phyloP scores from a whole-genome alignment of 2,113 vertebrate species.

The Athene noctua region DNA sequence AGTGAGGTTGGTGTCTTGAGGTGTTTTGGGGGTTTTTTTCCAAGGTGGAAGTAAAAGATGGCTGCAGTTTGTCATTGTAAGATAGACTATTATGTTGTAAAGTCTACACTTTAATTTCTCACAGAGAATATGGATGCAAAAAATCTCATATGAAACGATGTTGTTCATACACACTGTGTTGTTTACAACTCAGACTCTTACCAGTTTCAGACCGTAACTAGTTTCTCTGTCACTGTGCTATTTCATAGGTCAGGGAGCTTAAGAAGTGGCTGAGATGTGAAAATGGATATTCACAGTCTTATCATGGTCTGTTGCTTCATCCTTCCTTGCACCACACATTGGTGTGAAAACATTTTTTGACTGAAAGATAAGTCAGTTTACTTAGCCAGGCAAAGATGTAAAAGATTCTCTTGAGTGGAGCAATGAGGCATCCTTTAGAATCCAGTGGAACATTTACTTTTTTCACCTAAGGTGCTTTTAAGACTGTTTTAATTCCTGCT shows the following conservation, averaged over 20 bases:
- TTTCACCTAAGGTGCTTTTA: not conserved
- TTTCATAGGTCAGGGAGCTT: not conserved
- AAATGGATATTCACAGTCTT: conserved; percentile 16
- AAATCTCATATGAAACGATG: not conserved
- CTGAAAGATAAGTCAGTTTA: not conserved
- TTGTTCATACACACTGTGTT: not conserved
- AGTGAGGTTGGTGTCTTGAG: not conserved
- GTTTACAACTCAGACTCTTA: not conserved
- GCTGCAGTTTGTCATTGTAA: not conserved
- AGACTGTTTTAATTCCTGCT: not conserved
- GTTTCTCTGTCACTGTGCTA: not conserved
- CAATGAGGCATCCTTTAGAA: not conserved
- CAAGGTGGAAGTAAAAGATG: not conserved
- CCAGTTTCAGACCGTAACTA: not conserved
- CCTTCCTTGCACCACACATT: not conserved
- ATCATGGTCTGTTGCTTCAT: not conserved
- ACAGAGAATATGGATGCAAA: fast-evolving
- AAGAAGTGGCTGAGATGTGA: conserved; percentile 9
- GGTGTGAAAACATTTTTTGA: conserved; percentile 42
- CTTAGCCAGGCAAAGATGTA: not conserved
- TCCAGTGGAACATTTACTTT: not conserved
- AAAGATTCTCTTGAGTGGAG: not conserved
- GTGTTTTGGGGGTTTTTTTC: not conserved
- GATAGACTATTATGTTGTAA: not conserved
- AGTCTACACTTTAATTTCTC: not conserved